Percentiles rank a stretch among this genome's conserved stretches.
Conservation (phyloP, 2,113 vertebrate genomes). For the Prunella fulvescens region DNA sequence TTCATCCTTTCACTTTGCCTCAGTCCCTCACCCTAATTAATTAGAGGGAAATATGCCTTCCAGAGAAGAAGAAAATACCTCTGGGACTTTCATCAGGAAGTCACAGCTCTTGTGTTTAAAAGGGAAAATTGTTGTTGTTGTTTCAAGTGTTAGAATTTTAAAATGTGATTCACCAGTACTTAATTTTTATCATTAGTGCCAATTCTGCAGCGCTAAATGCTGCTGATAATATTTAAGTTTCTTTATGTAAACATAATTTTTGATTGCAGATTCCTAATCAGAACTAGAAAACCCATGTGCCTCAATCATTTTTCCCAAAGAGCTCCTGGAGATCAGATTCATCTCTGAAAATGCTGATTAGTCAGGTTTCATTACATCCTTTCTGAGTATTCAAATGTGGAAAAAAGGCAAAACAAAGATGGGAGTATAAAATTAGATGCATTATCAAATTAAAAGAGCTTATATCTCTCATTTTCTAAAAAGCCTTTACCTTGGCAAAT, state of each 20-base stretch:
- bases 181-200: slow-evolving; percentile 64
- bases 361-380: background rate
- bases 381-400: background rate
- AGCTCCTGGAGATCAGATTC: background rate
- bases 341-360: slow-evolving; percentile 40
- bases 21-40: slow-evolving; percentile 64
- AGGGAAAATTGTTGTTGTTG: slow-evolving; percentile 63
- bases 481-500: background rate
- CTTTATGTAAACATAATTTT: slow-evolving; percentile 39
- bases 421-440: background rate
- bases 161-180: slow-evolving; percentile 46
- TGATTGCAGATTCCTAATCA: background rate
- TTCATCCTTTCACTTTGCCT: slow-evolving; percentile 27
- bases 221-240: slow-evolving; percentile 52
- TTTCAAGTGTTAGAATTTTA: slow-evolving; percentile 67
- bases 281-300: background rate
- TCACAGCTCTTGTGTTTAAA: slow-evolving; percentile 58
- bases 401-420: background rate
- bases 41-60: slow-evolving; percentile 67
- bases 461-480: background rate
- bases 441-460: background rate
- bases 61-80: slow-evolving; percentile 63
- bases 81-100: slow-evolving; percentile 72
- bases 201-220: slow-evolving; percentile 43
- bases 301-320: slow-evolving; percentile 13